Evolutionary conservation across 2,888 invertebrate genomes (phyloP).

Genomic region (Atrina japonica): DNA sequence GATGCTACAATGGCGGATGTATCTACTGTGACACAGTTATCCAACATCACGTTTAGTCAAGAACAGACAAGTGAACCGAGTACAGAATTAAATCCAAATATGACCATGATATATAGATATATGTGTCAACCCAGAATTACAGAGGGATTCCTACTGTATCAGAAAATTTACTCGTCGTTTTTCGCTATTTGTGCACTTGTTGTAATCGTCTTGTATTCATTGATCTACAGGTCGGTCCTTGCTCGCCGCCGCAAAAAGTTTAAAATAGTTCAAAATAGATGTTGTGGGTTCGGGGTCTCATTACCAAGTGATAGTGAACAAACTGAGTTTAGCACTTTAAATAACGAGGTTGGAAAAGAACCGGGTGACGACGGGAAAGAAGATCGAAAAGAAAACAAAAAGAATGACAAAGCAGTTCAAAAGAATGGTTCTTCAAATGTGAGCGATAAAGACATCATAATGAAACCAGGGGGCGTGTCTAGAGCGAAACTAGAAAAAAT

Average conservation of each 20-base stretch:
- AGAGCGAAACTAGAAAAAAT: slow-evolving; percentile 69
- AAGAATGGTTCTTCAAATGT: slow-evolving; percentile 40
- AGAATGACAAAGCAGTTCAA: slow-evolving; percentile 40
- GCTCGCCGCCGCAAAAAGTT: slow-evolving; percentile 54
- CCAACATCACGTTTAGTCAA: too few relatives aligned
- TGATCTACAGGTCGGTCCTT: slow-evolving; percentile 70
- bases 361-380: slow-evolving; percentile 16
- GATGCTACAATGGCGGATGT: too few relatives aligned
- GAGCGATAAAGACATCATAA: slow-evolving; percentile 47
- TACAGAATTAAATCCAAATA: too few relatives aligned
- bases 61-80: too few relatives aligned
- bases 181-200: slow-evolving; percentile 76
- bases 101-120: too few relatives aligned
- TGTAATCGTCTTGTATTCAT: slow-evolving; percentile 76
- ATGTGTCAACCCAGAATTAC: slow-evolving; percentile 5
- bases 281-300: slow-evolving; percentile 54
- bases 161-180: slow-evolving; percentile 73
- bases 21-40: too few relatives aligned
- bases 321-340: slow-evolving; percentile 59
- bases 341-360: slow-evolving; percentile 41
- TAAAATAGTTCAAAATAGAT: slow-evolving; percentile 52
- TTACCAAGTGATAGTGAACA: slow-evolving; percentile 49
- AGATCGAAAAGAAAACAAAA: slow-evolving; percentile 27
- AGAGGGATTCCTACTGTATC: slow-evolving; percentile 64
- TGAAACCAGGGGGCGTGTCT: slow-evolving; percentile 56